phyloP scores from a whole-genome alignment of 1,140 invertebrate genomes.

The Lutraria rhynchaena region DNA sequence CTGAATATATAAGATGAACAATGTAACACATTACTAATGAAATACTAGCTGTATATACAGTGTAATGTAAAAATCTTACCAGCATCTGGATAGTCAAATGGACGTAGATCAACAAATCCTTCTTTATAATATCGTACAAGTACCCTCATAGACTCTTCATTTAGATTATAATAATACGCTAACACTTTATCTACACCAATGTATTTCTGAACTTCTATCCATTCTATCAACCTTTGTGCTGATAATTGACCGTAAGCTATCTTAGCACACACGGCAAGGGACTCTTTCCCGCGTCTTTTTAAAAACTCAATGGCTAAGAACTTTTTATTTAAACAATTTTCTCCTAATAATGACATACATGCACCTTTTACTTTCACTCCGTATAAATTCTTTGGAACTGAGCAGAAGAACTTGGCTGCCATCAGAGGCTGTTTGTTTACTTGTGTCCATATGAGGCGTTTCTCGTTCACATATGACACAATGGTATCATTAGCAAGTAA shows the following conservation, averaged over 20 bases:
- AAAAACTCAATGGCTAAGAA: slow-evolving; percentile 11
- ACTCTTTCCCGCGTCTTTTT: background rate
- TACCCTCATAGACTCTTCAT: slow-evolving; percentile 3
- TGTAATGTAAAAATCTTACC: slow-evolving; percentile 1
- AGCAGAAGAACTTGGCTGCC: slow-evolving; percentile 23
- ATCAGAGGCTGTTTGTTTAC: slow-evolving; percentile 31
- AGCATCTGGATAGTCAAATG: slow-evolving; percentile 27
- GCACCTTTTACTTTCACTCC: background rate
- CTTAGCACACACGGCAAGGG: slow-evolving; percentile 21
- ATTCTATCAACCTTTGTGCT: slow-evolving; percentile 25
- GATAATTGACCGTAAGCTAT: slow-evolving; percentile 9
- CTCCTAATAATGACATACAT: background rate
- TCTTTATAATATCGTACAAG: background rate
- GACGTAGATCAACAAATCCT: slow-evolving; percentile 32
- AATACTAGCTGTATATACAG: background rate
- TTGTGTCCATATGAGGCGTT: slow-evolving; percentile 20
- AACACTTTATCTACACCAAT: slow-evolving; percentile 28
- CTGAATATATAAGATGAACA: background rate
- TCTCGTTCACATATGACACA: background rate
- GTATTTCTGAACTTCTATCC: slow-evolving; percentile 29
- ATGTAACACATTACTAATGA: background rate
- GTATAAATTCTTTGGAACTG: background rate
- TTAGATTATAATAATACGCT: slow-evolving; percentile 29
- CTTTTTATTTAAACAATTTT: slow-evolving; percentile 13
- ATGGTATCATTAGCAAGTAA: slow-evolving; percentile 21